Conservation (phyloP, 2,797 vertebrate species). For the Melanogrammus aeglefinus region DNA sequence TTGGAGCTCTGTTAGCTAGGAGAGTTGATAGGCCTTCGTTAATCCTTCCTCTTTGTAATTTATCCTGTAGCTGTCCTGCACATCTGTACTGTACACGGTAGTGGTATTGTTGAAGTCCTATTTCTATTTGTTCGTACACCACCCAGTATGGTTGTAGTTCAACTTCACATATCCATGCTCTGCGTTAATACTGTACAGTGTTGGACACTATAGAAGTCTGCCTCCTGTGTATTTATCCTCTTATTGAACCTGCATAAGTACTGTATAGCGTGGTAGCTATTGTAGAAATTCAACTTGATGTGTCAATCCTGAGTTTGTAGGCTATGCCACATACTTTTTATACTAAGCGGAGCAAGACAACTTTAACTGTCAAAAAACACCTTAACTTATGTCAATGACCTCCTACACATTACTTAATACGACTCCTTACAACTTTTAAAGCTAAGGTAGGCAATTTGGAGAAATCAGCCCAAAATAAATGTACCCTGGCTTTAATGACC, state of each 20-base stretch:
- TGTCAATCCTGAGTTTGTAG: neutral
- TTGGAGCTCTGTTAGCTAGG: neutral
- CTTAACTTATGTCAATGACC: neutral
- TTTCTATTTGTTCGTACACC: neutral
- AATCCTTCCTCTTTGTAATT: slow-evolving; percentile 1
- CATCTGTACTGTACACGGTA: neutral
- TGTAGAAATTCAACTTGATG: neutral
- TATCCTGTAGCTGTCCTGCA: neutral
- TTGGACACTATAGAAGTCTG: neutral
- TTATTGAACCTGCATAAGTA: neutral
- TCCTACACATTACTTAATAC: neutral
- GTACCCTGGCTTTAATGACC: neutral
- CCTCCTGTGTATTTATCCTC: neutral
- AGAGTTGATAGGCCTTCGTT: neutral
- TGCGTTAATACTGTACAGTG: neutral
- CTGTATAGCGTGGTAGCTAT: neutral
- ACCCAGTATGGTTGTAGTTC: neutral
- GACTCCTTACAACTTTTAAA: neutral
- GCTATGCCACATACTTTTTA: neutral
- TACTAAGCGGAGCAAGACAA: neutral
- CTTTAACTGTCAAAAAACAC: neutral
- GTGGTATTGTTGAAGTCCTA: slow-evolving; percentile 1
- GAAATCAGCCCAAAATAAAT: too few relatives aligned
- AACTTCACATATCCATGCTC: neutral
- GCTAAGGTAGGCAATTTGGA: too few relatives aligned